Evolutionary conservation across 2,888 invertebrate species (phyloP).

Genomic region (Eubasilissa splendida): DNA sequence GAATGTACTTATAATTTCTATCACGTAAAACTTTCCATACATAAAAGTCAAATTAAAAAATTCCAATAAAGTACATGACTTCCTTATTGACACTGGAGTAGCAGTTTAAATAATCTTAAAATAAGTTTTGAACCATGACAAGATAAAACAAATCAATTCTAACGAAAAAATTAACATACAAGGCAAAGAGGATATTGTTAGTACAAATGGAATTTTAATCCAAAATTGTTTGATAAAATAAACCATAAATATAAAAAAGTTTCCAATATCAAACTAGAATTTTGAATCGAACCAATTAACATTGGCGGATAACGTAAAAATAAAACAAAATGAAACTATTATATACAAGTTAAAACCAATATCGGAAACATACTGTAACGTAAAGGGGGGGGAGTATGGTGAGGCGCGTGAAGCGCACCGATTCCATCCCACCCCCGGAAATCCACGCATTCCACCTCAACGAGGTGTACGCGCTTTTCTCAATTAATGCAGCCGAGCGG

Average conservation of each 20-base stretch:
- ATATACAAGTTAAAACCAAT: neutral
- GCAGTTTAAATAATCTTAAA: neutral
- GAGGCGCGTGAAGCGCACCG: too few species aligned
- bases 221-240: slow-evolving; percentile 7
- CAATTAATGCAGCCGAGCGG: too few species aligned
- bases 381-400: too few species aligned
- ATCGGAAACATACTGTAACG: too few species aligned
- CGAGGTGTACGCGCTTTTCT: too few species aligned
- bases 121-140: neutral
- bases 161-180: slow-evolving; percentile 13
- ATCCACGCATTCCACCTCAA: too few species aligned
- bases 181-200: neutral
- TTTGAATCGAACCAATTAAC: neutral
- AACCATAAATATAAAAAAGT: neutral
- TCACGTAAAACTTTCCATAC: slow-evolving; percentile 1
- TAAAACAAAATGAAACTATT: neutral
- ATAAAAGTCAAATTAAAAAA: neutral
- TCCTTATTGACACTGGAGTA: neutral
- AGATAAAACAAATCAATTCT: neutral
- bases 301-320: neutral
- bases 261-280: slow-evolving; percentile 5
- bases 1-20: neutral
- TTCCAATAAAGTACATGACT: neutral
- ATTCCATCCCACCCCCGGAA: too few species aligned
- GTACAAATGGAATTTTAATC: neutral